Base-by-base conservation (phyloP, 1,140 invertebrate genomes). In the Tetragonula clypearis region DNA sequence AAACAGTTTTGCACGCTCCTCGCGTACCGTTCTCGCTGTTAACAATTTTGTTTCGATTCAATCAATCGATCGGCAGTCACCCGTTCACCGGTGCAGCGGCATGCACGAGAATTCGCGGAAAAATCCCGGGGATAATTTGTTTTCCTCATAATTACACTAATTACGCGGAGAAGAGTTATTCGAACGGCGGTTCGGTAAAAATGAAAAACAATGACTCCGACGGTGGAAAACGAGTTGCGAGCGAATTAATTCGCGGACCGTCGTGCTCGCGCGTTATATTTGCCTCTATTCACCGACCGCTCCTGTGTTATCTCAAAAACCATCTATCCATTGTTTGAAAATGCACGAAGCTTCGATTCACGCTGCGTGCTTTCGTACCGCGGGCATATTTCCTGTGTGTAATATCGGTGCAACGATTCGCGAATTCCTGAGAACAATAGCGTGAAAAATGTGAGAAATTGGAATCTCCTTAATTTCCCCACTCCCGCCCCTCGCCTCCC, bases 11-110 rank as follows among this genome's bases (percentile, higher is more conserved):
- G 8, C 8, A 66, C 9, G 0, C 1, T 56, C 1, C 17, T 15
- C 17, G 3, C 17, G 0, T 58, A 58, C 6, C 41, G 26, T n/a
- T 26, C 26, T 9, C 8, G 19, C 3, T 3, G n/a, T 56, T 49
- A 26, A 53, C 81, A 77, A 82, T 79, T 79, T 62, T 66, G 49
- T 72, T 79, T 55, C 60, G 68, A 84, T 79, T 65, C 53, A 79
- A 79, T 72, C 41, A 41, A 41, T 55, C 30, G 41, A 68, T 23
- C 14, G 74, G 15, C 8, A 26, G 17, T 21, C 12, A 58, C 60
- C 30, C 65, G 23, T 12, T 26, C 21, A 11, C 12, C 8, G 55
- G 9, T 53, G 6, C 15, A 23, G 56, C 73, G 30, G 55, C 35
- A 53, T 41, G 11, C 9, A 19, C 23, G 26, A 19, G 0, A 2